Base-by-base conservation (phyloP, 2,888 invertebrate species). In the Dorcus parallelipipedus region DNA sequence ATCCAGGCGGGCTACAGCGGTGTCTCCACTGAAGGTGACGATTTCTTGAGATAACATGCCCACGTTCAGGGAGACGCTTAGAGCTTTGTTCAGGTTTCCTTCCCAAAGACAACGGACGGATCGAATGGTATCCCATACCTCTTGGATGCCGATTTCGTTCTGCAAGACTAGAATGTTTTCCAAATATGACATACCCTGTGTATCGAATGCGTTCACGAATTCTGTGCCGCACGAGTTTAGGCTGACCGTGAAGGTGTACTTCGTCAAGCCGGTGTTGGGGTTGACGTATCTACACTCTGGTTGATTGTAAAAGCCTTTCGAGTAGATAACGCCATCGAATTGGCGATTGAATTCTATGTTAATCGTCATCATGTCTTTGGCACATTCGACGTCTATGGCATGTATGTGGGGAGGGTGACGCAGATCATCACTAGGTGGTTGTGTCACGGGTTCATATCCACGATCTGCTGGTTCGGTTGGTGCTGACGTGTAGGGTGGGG, bases 11-110 rank as follows among this genome's bases (percentile, higher is more conserved):
- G 91, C 91, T 77, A 88, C 87, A 0, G 90, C 91, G 1, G 91
- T 90, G 64, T 92, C 91, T n/a, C 91, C 91, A 65, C 89, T 90
- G 76, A 92, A 92, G 52, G 91, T 90, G 57, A 91, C 88, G 8
- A 90, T 88, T 66, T 91, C 88, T 72, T 90, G 89, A 65, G 87
- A 89, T 64, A 91, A 76, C 88, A 90, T 90, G 33, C 90, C 91
- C 1, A 92, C 89, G 67, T 87, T 88, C 17, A 92, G 78, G 10
- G 88, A 88, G 0, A 89, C 89, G 0, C 87, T 85, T 50, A 91
- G 76, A 9, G 88, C 87, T 69, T 90, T 89, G 54, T 88, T 90
- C 52, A 91, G 78, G 68, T 87, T 90, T 10, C 91, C 91, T 80
- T 90, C 90, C 91, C 91, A 92, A 9, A 90, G 78, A 74, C 92